These are phyloP conservation scores for Petrocephalus microphthalmus DNA, from an alignment of 2,113 vertebrate genomes.

Conservation along the genomic window DNA sequence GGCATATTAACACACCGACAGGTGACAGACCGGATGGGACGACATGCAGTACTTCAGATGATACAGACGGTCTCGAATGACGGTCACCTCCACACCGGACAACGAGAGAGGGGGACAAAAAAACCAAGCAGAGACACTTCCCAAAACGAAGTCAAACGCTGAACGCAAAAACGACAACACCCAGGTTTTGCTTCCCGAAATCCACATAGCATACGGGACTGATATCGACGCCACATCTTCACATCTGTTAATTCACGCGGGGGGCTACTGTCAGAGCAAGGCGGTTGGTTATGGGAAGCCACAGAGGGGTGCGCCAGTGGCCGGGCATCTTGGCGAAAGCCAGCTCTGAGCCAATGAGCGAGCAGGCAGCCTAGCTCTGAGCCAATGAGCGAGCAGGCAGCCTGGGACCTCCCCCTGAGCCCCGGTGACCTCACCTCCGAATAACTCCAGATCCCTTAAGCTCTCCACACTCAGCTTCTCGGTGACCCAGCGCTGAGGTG, in stretches of 20 bases:
- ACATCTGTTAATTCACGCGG: not conserved
- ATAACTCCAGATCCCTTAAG: conserved; percentile 91
- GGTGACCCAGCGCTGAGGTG: conserved; percentile 87
- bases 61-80: not conserved
- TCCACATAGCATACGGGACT: not conserved
- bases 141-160: not conserved
- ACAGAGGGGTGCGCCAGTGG: not conserved
- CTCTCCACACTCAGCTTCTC: conserved; percentile 98
- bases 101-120: not conserved
- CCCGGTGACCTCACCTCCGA: conserved; percentile 79
- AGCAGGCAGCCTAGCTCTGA: not conserved
- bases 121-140: not conserved
- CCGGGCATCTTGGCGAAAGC: not conserved
- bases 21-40: not conserved
- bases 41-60: not conserved
- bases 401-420: not conserved
- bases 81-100: not conserved
- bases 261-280: not conserved
- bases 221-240: not conserved
- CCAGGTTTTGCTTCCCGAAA: not conserved
- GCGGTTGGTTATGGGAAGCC: not conserved
- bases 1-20: not conserved
- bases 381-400: not conserved
- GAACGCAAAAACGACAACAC: not conserved
- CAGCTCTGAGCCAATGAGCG: not conserved